These are phyloP conservation scores for Apostichopus japonicus DNA, from an alignment of 35 echinoderm and acorn worm genomes.

Conservation along the genomic window DNA sequence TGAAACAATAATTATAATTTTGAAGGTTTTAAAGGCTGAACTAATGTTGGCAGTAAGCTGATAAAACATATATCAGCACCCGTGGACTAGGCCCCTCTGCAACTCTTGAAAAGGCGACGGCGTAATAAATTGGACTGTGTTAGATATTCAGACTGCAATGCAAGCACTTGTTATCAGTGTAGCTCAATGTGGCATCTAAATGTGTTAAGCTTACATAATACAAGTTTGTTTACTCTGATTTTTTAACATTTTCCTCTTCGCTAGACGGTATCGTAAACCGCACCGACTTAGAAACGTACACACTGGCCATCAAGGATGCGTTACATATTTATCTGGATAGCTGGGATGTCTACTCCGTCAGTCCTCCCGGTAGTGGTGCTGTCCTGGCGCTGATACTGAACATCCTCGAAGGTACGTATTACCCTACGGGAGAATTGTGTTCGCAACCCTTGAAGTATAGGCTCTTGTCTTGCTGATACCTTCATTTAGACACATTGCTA, in stretches of 20 bases:
- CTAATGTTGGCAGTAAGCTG: background rate
- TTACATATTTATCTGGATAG: conserved; percentile 28
- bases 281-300: background rate
- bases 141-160: background rate
- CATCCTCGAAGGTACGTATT: conserved; percentile 31
- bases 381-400: conserved; percentile 21
- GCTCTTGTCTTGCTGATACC: background rate
- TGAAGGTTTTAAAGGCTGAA: no score
- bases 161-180: background rate
- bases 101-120: no score
- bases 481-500: background rate
- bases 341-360: background rate
- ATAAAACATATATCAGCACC: no score
- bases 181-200: background rate
- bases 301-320: background rate
- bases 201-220: background rate
- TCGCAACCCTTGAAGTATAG: background rate
- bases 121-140: background rate
- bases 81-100: no score
- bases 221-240: background rate
- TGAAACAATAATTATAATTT: no score
- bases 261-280: conserved; percentile 3
- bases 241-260: background rate
- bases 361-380: conserved; percentile 12
- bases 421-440: background rate